Conservation (phyloP, 2,113 vertebrate species). For the Tringa solitaria region DNA sequence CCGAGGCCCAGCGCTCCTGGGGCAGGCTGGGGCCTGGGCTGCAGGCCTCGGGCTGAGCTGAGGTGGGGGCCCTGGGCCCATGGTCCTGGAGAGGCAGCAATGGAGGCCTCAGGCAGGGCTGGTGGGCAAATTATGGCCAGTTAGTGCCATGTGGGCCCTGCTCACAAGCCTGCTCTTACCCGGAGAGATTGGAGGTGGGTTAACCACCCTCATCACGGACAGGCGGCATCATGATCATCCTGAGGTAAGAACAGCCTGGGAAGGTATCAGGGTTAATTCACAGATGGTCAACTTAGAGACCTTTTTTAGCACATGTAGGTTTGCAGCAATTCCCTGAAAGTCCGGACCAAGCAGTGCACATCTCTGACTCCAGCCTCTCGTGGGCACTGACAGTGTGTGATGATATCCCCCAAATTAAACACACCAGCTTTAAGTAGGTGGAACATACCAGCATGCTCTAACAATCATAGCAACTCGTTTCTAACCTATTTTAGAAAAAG, state of each 20-base stretch:
- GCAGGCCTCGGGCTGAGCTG: background rate
- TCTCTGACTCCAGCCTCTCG: background rate
- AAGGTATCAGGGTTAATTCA: background rate
- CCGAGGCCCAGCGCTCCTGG: background rate
- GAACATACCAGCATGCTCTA: background rate
- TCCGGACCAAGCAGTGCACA: background rate
- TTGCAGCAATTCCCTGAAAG: background rate
- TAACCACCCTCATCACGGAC: background rate
- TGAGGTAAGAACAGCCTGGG: background rate
- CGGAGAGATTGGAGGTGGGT: background rate
- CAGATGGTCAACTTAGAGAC: background rate
- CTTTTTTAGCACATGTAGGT: background rate
- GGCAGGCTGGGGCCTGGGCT: background rate
- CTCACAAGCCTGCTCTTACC: background rate
- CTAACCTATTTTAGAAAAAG: background rate
- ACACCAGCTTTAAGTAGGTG: background rate
- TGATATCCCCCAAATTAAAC: accelerated
- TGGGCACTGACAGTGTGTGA: background rate
- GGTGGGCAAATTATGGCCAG: background rate
- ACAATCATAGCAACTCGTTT: background rate
- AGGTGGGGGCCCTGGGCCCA: background rate
- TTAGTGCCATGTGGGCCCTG: background rate
- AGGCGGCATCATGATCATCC: background rate
- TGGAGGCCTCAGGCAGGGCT: background rate
- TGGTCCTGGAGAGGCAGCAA: background rate